These are phyloP conservation scores for Hyla sarda DNA, from an alignment of 2,113 vertebrate species.

Conservation along the genomic window DNA sequence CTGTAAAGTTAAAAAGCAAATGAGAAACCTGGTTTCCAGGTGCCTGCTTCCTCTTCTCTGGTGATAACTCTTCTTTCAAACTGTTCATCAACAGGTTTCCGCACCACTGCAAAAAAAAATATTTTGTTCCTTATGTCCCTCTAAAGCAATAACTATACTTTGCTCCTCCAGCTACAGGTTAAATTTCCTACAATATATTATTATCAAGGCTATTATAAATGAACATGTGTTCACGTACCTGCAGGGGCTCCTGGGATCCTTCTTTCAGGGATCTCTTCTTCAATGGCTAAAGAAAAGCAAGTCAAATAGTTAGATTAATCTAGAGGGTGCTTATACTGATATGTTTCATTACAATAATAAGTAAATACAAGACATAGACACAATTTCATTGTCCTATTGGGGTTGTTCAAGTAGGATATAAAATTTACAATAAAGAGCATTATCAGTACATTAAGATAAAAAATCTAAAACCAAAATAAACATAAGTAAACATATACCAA, in stretches of 20 bases:
- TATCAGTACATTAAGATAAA: background rate
- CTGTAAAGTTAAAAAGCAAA: background rate
- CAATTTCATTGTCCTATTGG: background rate
- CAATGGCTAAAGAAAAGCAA: conserved; percentile 29
- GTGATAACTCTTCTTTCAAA: conserved; percentile 70
- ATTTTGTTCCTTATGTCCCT: background rate
- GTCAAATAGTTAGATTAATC: background rate
- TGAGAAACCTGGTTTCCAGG: conserved; percentile 32
- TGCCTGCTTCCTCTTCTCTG: conserved; percentile 72
- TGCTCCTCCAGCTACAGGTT: no score
- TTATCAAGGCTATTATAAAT: background rate
- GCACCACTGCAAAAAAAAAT: conserved; percentile 69
- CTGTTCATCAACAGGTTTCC: conserved; percentile 81
- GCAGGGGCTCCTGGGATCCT: conserved; percentile 3
- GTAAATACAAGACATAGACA: background rate
- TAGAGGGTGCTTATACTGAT: background rate
- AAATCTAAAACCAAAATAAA: background rate
- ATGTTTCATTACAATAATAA: background rate
- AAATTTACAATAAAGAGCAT: background rate
- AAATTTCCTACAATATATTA: background rate
- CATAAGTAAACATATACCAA: background rate
- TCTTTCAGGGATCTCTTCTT: conserved; percentile 48
- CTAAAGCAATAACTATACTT: background rate
- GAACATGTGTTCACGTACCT: conserved; percentile 4
- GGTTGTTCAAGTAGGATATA: background rate